Conservation (phyloP, 2,113 vertebrate species). For the Micronisus gabar region DNA sequence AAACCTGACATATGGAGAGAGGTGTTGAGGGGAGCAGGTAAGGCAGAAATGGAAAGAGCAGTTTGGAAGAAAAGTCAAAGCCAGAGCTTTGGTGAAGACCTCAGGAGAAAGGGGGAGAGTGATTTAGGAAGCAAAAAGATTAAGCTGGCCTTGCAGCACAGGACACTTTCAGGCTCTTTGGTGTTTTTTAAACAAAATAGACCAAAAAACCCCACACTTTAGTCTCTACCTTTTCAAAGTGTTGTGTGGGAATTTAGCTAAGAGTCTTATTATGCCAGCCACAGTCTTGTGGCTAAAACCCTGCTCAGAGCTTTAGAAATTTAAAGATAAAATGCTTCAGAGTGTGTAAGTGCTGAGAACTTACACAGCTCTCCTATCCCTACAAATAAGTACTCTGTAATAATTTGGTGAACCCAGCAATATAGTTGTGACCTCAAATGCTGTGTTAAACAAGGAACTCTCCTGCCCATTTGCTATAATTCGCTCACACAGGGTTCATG, state of each 20-base stretch:
- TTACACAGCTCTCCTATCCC: background rate
- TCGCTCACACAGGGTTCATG: background rate
- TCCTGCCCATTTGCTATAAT: background rate
- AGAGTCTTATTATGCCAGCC: background rate
- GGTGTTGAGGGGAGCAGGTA: background rate
- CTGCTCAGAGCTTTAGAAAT: background rate
- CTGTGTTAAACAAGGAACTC: background rate
- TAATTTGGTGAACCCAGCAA: constrained; percentile 9
- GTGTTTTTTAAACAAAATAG: background rate
- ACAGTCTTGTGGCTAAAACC: background rate
- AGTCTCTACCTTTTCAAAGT: background rate
- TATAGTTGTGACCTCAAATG: background rate
- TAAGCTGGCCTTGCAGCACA: background rate
- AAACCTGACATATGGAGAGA: background rate
- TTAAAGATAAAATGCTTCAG: background rate
- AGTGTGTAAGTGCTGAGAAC: background rate
- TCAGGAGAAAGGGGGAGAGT: background rate
- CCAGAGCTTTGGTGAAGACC: background rate
- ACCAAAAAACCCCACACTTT: background rate
- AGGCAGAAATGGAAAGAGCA: background rate
- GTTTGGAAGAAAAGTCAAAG: background rate
- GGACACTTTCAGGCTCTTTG: background rate
- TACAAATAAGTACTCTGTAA: background rate
- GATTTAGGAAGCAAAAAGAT: background rate
- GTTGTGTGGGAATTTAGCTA: background rate